Percentiles rank a stretch among this genome's conserved stretches.
phyloP scores from a whole-genome alignment of 1,140 invertebrate genomes.

The Drosophila paulistorum region DNA sequence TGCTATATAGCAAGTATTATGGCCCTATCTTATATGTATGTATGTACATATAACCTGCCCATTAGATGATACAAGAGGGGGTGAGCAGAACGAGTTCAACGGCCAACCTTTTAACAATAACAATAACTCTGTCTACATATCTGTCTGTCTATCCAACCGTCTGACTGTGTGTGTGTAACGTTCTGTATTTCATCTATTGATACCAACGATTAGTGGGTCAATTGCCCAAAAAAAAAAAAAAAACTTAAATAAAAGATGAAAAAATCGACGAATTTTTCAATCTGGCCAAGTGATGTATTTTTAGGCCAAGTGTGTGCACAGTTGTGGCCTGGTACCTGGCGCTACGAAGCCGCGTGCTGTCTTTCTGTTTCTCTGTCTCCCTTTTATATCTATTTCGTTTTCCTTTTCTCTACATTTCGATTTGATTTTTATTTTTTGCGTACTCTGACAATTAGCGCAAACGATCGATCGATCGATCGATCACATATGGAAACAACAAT shows the following conservation, averaged over 20 bases:
- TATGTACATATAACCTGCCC: too few relatives aligned
- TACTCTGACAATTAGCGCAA: slow-evolving; percentile 70
- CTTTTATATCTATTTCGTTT: slow-evolving; percentile 41
- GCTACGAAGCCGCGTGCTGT: slow-evolving; percentile 31
- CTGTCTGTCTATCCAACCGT: slow-evolving; percentile 4
- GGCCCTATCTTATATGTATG: too few relatives aligned
- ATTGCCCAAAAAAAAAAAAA: slow-evolving; percentile 51
- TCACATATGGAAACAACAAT: slow-evolving; percentile 44
- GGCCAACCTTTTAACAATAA: slow-evolving; percentile 40
- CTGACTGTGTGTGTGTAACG: slow-evolving; percentile 20
- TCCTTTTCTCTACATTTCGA: slow-evolving; percentile 7
- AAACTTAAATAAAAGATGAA: slow-evolving; percentile 10
- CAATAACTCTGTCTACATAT: slow-evolving; percentile 18
- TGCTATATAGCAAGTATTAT: background rate
- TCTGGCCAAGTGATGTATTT: slow-evolving; percentile 34
- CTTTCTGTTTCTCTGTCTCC: slow-evolving; percentile 12
- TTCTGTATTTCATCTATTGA: slow-evolving; percentile 56
- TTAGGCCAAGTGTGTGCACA: slow-evolving; percentile 54
- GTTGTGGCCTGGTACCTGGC: slow-evolving; percentile 34
- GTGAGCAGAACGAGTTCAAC: slow-evolving; percentile 43
- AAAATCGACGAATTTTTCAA: slow-evolving; percentile 21
- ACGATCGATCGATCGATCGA: slow-evolving; percentile 52
- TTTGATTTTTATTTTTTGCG: slow-evolving; percentile 34
- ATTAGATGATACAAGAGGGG: too few relatives aligned
- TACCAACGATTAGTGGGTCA: slow-evolving; percentile 75